A percentile compares a stretch with the other conserved stretches of the same genome.
Conservation (phyloP, 2,113 vertebrate genomes). For the Ammospiza caudacuta region DNA sequence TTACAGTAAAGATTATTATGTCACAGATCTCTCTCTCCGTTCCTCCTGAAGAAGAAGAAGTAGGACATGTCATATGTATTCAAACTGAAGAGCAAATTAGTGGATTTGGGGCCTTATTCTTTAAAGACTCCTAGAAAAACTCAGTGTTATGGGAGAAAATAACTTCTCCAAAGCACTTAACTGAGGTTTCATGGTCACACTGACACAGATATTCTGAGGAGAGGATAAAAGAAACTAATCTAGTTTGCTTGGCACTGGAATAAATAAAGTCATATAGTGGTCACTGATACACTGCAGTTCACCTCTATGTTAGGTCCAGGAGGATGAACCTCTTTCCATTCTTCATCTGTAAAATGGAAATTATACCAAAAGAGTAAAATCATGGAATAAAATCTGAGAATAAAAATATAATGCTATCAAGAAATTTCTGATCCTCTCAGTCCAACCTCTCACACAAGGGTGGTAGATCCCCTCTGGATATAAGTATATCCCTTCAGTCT, state of each 20-base stretch:
- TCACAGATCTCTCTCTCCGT: background rate
- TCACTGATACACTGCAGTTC: background rate
- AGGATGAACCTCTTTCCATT: background rate
- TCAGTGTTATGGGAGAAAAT: background rate
- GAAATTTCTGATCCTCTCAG: background rate
- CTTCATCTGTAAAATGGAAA: background rate
- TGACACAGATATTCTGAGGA: background rate
- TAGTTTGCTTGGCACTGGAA: background rate
- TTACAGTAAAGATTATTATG: background rate
- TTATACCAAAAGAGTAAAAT: background rate
- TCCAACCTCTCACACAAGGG: background rate
- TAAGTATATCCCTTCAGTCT: background rate
- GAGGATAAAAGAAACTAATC: background rate
- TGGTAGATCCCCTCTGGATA: background rate
- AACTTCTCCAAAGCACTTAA: background rate
- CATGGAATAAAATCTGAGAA: background rate
- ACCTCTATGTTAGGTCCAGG: background rate
- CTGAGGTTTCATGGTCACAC: background rate
- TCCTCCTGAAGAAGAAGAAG: background rate
- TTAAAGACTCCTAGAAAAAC: background rate
- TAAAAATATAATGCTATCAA: background rate
- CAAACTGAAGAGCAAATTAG: constrained; percentile 22
- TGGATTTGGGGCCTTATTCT: background rate
- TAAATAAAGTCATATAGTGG: background rate
- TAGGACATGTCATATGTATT: background rate